A percentile compares a stretch with the other conserved stretches of the same genome.
These are phyloP conservation scores for Micrastur ruficollis DNA, from an alignment of 2,797 vertebrate species.

Conservation along the genomic window DNA sequence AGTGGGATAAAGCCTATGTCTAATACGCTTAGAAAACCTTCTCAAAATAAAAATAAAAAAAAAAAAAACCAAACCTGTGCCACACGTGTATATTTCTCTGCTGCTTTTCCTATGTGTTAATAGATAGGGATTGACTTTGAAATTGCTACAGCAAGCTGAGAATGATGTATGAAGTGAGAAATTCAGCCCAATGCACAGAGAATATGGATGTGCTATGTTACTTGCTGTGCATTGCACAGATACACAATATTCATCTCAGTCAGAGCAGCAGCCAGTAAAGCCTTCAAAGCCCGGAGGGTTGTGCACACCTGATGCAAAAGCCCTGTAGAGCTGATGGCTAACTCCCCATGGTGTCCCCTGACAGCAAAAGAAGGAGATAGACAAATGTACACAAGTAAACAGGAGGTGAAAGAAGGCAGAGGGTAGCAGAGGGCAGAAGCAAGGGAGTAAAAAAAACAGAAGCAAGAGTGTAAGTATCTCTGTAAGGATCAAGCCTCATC, in stretches of 20 bases:
- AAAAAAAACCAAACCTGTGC: not conserved
- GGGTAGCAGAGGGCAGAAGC: not conserved
- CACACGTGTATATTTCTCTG: not conserved
- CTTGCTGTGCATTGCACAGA: not conserved
- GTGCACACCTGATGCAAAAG: not conserved
- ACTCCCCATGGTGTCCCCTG: not conserved
- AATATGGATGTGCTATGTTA: not conserved
- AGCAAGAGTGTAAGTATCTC: not conserved
- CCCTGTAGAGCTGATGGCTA: not conserved
- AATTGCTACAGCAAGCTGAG: constrained; percentile 29
- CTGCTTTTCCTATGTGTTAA: not conserved
- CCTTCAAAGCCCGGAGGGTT: not conserved
- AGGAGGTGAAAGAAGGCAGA: not conserved
- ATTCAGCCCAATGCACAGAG: constrained; percentile 11
- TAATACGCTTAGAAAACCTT: not conserved
- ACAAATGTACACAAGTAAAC: not conserved
- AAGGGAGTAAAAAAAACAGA: not conserved
- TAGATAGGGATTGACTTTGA: not conserved
- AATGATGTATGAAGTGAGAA: not conserved
- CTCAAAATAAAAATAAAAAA: not conserved
- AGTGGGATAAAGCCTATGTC: not conserved
- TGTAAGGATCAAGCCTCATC: not conserved
- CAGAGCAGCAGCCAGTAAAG: not conserved
- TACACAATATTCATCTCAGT: constrained; percentile 6
- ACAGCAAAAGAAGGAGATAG: not conserved